Evolutionary conservation across 2,888 invertebrate species (phyloP).

Genomic region (Notocelia uddmanniana): DNA sequence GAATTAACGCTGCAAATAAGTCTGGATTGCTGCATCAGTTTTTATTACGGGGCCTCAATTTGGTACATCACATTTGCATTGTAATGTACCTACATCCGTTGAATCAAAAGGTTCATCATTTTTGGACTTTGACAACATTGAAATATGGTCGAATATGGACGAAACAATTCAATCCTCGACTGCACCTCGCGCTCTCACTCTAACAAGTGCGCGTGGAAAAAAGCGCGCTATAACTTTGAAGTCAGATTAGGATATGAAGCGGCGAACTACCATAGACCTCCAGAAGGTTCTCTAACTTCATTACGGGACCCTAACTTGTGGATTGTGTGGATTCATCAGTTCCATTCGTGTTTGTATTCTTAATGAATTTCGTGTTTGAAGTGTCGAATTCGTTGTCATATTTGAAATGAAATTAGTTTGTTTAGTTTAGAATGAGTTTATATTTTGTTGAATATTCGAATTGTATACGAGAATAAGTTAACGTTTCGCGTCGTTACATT

Average conservation of each 20-base stretch:
- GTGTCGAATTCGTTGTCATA: not conserved
- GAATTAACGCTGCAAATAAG: constrained; percentile 58
- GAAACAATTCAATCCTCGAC: not conserved
- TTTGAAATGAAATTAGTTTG: not conserved
- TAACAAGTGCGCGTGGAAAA: not conserved
- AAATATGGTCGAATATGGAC: not conserved
- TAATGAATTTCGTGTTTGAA: constrained; percentile 26
- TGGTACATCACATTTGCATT: not conserved
- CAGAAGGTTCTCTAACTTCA: constrained; percentile 19
- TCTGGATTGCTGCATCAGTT: constrained; percentile 43
- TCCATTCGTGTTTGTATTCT: constrained; percentile 22
- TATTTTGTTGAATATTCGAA: not conserved
- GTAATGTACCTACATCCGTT: not conserved
- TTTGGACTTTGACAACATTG: not conserved
- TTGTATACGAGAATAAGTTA: not conserved
- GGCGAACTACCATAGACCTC: not conserved
- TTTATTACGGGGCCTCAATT: constrained; percentile 13
- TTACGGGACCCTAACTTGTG: constrained; percentile 22
- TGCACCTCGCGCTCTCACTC: not conserved
- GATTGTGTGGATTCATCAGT: constrained; percentile 30
- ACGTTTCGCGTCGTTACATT: not conserved
- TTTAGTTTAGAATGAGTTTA: not conserved
- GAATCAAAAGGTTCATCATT: not conserved
- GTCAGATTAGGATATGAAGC: not conserved
- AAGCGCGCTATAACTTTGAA: not conserved